Evolutionary conservation across 2,888 invertebrate genomes (phyloP).

Genomic region (Apamea epomidion): DNA sequence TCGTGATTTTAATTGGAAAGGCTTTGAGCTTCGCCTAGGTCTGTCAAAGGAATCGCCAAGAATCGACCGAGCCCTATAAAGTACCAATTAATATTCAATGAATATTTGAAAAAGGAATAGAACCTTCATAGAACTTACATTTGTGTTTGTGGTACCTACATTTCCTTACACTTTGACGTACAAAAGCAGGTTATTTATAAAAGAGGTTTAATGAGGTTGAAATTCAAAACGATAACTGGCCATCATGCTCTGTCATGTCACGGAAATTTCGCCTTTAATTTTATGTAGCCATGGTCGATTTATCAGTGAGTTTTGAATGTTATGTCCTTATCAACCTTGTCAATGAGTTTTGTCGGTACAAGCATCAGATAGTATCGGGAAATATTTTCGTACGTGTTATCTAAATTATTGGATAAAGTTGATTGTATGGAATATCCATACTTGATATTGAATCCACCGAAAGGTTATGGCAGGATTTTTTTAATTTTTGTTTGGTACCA

Average conservation of each 20-base stretch:
- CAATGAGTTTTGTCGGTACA: conserved; percentile 44
- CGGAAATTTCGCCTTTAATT: conserved; percentile 4
- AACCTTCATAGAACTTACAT: not conserved
- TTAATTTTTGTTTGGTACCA: conserved; percentile 4
- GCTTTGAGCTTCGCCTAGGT: conserved; percentile 23
- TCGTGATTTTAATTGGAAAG: conserved; percentile 39
- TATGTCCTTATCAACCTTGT: conserved; percentile 44
- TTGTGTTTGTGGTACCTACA: conserved; percentile 17
- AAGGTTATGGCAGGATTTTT: not conserved
- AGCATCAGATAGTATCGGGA: conserved; percentile 31
- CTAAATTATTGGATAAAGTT: conserved; percentile 50
- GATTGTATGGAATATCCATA: conserved; percentile 22
- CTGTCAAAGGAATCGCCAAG: conserved; percentile 41
- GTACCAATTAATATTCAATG: conserved; percentile 60
- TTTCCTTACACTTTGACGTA: conserved; percentile 34
- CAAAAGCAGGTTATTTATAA: conserved; percentile 31
- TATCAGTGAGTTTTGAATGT: not conserved
- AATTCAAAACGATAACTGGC: conserved; percentile 23
- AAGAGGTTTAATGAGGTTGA: conserved; percentile 33
- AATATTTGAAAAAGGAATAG: conserved; percentile 58
- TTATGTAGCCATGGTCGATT: not conserved
- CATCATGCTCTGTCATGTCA: not conserved
- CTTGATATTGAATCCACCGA: conserved; percentile 27
- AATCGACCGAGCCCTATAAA: conserved; percentile 27
- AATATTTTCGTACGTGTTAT: conserved; percentile 53